phyloP scores from a whole-genome alignment of 2,888 invertebrate genomes.

The Glaucopsyche alexis region DNA sequence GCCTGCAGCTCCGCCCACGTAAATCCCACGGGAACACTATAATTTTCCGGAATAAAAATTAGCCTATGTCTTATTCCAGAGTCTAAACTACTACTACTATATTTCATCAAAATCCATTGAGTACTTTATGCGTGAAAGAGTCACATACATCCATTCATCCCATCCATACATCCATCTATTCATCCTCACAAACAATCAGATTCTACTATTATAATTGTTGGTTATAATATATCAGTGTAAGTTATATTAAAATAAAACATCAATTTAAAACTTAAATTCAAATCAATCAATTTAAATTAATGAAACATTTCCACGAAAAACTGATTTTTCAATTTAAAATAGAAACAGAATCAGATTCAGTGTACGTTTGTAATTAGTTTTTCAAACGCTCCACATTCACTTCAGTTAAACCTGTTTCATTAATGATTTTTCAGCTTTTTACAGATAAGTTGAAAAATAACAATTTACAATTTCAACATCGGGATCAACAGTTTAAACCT shows the following conservation, averaged over 20 bases:
- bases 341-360: neutral
- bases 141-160: too few relatives aligned
- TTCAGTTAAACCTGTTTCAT: neutral
- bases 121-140: too few relatives aligned
- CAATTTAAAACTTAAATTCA: neutral
- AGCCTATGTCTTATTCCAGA: too few relatives aligned
- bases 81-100: too few relatives aligned
- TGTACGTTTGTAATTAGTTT: neutral
- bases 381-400: neutral
- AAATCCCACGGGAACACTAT: too few relatives aligned
- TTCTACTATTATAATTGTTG: too few relatives aligned
- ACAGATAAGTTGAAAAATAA: neutral
- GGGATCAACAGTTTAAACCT: neutral
- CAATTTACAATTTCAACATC: neutral
- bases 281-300: neutral
- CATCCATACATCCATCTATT: too few relatives aligned
- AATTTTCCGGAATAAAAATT: too few relatives aligned
- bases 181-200: too few relatives aligned
- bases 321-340: neutral
- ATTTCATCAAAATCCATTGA: too few relatives aligned
- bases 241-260: neutral
- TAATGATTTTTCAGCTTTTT: neutral
- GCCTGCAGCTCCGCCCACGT: too few relatives aligned
- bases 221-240: too few relatives aligned
- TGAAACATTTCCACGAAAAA: neutral